Evolutionary conservation across 2,113 vertebrate species (phyloP).

Genomic region (Boleophthalmus pectinirostris): DNA sequence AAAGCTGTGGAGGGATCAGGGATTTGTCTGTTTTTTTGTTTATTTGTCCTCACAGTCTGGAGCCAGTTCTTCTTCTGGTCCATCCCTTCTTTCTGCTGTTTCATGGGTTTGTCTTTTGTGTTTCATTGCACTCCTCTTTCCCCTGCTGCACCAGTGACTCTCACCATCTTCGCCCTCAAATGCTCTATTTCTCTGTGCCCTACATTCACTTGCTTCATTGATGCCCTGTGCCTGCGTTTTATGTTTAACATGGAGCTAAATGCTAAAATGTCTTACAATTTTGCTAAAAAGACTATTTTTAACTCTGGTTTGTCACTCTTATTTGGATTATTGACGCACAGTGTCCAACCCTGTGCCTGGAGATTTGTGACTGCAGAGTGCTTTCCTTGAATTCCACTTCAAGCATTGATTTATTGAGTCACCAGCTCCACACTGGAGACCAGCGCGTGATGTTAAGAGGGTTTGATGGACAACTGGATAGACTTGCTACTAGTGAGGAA

Average conservation of each 20-base stretch:
- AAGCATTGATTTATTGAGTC: slow-evolving; percentile 50
- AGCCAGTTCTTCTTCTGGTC: background rate
- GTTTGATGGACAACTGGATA: slow-evolving; percentile 31
- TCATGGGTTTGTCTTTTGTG: background rate
- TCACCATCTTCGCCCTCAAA: slow-evolving; percentile 46
- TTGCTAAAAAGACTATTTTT: slow-evolving; percentile 1
- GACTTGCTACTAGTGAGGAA: slow-evolving; percentile 29
- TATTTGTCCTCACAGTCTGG: background rate
- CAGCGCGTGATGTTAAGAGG: slow-evolving; percentile 35
- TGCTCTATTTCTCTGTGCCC: slow-evolving; percentile 65
- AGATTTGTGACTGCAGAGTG: slow-evolving; percentile 28
- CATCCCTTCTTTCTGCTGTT: background rate
- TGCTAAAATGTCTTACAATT: slow-evolving; percentile 34
- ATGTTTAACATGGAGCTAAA: slow-evolving; percentile 43
- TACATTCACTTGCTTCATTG: slow-evolving; percentile 59
- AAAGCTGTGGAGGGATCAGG: slow-evolving; percentile 56
- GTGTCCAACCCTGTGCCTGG: slow-evolving; percentile 4
- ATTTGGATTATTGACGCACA: slow-evolving; percentile 31
- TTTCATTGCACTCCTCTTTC: slow-evolving; percentile 26
- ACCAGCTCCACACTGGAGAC: slow-evolving; percentile 12
- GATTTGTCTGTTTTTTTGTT: slow-evolving; percentile 32
- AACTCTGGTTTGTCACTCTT: background rate
- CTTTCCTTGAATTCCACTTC: slow-evolving; percentile 37
- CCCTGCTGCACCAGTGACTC: slow-evolving; percentile 33
- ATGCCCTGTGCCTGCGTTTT: slow-evolving; percentile 33